Conservation (phyloP, 1,140 invertebrate genomes). For the Lepidurus packardi region DNA sequence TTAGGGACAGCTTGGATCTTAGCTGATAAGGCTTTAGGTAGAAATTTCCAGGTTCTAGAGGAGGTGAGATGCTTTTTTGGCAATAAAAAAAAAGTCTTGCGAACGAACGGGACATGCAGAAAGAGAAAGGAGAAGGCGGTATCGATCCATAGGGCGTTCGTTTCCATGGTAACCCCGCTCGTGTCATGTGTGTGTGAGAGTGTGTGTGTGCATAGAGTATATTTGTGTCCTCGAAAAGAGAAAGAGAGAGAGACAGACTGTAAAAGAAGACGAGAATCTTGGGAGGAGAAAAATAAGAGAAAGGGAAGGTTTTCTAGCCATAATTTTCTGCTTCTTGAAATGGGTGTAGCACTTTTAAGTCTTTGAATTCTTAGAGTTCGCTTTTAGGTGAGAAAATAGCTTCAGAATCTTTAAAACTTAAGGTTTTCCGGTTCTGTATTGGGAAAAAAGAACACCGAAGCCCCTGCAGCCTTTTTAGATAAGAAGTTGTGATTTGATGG, state of each 20-base stretch:
- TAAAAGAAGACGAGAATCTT: not conserved
- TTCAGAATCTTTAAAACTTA: too few relatives aligned
- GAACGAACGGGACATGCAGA: not conserved
- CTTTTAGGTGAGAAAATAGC: too few relatives aligned
- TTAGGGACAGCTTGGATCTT: too few relatives aligned
- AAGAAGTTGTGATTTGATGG: too few relatives aligned
- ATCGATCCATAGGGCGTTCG: constrained; percentile 14
- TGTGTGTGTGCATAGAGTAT: not conserved
- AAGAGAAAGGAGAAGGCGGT: not conserved
- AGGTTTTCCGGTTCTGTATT: too few relatives aligned
- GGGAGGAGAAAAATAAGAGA: not conserved
- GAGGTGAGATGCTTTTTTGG: not conserved
- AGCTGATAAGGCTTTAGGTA: too few relatives aligned
- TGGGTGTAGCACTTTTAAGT: too few relatives aligned
- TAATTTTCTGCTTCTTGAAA: not conserved
- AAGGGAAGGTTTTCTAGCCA: not conserved
- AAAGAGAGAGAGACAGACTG: not conserved
- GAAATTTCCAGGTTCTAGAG: not conserved
- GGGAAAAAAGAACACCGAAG: too few relatives aligned
- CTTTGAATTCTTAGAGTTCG: too few relatives aligned
- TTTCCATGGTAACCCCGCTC: not conserved
- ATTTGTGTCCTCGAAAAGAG: not conserved
- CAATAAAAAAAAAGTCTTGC: not conserved
- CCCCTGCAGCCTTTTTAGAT: too few relatives aligned
- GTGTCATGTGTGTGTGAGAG: constrained; percentile 7